A percentile compares a stretch with the other conserved stretches of the same genome.
phyloP scores from a whole-genome alignment of 1,140 invertebrate species.

The Eumaeus atala region DNA sequence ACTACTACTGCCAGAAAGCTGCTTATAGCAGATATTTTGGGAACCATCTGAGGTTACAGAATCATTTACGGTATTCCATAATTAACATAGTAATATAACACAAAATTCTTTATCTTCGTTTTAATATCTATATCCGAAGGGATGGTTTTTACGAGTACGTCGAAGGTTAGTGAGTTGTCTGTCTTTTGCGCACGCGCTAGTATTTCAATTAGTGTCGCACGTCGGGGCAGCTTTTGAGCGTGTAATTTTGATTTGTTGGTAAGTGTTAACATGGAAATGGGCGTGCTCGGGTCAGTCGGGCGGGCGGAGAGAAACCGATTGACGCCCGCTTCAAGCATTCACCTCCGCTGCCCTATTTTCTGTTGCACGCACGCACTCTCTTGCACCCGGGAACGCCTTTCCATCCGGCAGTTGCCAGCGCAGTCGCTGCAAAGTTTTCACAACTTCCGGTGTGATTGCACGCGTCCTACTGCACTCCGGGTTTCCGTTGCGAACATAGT shows the following conservation, averaged over 20 bases:
- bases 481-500: neutral
- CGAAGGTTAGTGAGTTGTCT: slow-evolving; percentile 4
- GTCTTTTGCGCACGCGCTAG: slow-evolving; percentile 16
- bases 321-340: slow-evolving; percentile 31
- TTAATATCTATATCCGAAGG: slow-evolving; percentile 1
- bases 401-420: slow-evolving; percentile 40
- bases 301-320: slow-evolving; percentile 35
- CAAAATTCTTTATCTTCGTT: neutral
- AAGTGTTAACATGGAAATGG: slow-evolving; percentile 26
- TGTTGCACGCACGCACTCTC: slow-evolving; percentile 35
- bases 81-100: neutral
- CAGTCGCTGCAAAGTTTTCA: slow-evolving; percentile 38
- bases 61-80: neutral
- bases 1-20: too few species aligned
- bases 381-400: slow-evolving; percentile 32
- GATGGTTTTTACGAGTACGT: neutral
- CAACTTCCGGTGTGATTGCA: slow-evolving; percentile 38
- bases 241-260: slow-evolving; percentile 11
- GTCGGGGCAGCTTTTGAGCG: slow-evolving; percentile 7
- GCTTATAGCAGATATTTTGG: too few species aligned
- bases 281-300: slow-evolving; percentile 37
- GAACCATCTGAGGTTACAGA: too few species aligned
- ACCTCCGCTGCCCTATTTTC: slow-evolving; percentile 22
- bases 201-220: slow-evolving; percentile 13
- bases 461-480: slow-evolving; percentile 17